Conservation (phyloP, 2,888 invertebrate genomes). For the Heliconius aoede region DNA sequence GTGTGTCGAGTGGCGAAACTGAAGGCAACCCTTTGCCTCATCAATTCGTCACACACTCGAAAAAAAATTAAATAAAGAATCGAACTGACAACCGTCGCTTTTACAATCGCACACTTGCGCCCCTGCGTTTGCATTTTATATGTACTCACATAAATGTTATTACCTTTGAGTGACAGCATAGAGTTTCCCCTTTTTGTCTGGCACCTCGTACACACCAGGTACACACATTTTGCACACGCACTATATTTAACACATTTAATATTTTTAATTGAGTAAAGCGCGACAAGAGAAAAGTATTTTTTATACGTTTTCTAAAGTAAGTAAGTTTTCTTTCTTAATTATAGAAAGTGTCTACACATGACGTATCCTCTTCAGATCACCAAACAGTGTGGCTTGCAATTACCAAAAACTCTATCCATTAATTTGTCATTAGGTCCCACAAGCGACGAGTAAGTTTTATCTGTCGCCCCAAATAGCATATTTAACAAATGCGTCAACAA, state of each 20-base stretch:
- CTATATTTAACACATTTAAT: conserved; percentile 38
- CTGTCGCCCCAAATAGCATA: conserved; percentile 67
- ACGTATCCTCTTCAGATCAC: conserved; percentile 53
- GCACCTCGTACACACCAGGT: conserved; percentile 53
- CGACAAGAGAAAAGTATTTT: neutral
- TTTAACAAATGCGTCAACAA: conserved; percentile 67
- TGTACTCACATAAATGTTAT: neutral
- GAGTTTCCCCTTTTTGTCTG: conserved; percentile 53
- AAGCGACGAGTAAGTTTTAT: conserved; percentile 57
- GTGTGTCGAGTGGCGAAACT: too few species aligned
- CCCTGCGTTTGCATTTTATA: too few species aligned
- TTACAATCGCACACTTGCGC: too few species aligned
- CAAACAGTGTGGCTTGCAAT: conserved; percentile 57
- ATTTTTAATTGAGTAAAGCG: conserved; percentile 36
- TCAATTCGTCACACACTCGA: too few species aligned
- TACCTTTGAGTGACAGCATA: conserved; percentile 67
- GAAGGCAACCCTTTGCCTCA: too few species aligned
- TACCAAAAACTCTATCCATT: conserved; percentile 64
- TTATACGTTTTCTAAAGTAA: too few species aligned
- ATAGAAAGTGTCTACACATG: too few species aligned
- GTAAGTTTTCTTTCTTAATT: too few species aligned
- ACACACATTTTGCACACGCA: conserved; percentile 64
- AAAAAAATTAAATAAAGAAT: too few species aligned
- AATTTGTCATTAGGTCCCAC: conserved; percentile 70
- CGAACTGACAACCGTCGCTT: too few species aligned